phyloP scores from a whole-genome alignment of 1,140 invertebrate species.

The Bemisia tabaci region DNA sequence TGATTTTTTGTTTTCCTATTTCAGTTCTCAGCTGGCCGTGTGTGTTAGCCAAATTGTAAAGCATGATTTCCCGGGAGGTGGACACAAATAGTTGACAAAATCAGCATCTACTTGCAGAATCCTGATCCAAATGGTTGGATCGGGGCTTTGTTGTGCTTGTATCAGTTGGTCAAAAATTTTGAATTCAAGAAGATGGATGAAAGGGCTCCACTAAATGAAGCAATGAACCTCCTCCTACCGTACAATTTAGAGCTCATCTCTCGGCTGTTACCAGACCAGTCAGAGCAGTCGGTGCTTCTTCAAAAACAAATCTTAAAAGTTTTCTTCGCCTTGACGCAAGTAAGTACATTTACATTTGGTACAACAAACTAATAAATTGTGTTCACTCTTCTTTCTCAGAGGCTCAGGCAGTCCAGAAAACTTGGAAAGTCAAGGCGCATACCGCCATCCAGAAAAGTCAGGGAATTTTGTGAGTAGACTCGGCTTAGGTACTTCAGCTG shows the following conservation, averaged over 20 bases:
- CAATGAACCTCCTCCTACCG: conserved; percentile 87
- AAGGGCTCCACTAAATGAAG: conserved; percentile 74
- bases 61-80: conserved; percentile 91
- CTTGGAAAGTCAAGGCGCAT: too few relatives aligned
- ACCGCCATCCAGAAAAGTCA: too few relatives aligned
- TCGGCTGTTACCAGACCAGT: conserved; percentile 65
- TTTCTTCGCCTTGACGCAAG: conserved; percentile 81
- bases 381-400: too few relatives aligned
- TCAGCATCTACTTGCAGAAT: conserved; percentile 66
- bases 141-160: conserved; percentile 79
- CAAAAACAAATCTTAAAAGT: conserved; percentile 97
- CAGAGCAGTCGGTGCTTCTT: conserved; percentile 72
- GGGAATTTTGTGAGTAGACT: too few relatives aligned
- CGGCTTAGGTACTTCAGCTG: too few relatives aligned
- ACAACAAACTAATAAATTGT: too few relatives aligned
- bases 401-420: too few relatives aligned
- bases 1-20: too few relatives aligned
- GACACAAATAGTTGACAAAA: conserved; percentile 93
- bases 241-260: conserved; percentile 78
- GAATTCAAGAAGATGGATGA: conserved; percentile 89
- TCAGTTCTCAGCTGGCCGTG: conserved; percentile 74
- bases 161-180: conserved; percentile 92
- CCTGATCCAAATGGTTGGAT: conserved; percentile 76
- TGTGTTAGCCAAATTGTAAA: conserved; percentile 88
- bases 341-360: conserved; percentile 7